These are phyloP conservation scores for Pyrrhia umbra DNA, from an alignment of 2,888 invertebrate species.

Conservation along the genomic window DNA sequence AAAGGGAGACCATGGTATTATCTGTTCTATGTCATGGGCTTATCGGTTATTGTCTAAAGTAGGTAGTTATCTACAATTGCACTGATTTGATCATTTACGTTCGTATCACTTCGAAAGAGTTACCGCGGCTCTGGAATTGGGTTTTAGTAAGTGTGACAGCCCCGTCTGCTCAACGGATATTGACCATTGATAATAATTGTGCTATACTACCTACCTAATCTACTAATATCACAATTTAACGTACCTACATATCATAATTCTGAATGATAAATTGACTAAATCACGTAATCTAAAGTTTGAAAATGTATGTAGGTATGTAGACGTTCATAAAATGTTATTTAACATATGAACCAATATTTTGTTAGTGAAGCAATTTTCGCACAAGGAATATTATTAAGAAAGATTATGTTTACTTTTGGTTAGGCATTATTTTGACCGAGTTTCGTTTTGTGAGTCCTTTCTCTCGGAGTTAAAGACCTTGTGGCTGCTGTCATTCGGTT, in stretches of 20 bases:
- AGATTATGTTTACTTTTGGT: constrained; percentile 14
- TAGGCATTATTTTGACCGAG: constrained; percentile 38
- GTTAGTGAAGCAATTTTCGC: constrained; percentile 6
- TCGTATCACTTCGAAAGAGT: not conserved
- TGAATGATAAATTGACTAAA: too few species aligned
- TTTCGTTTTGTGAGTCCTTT: constrained; percentile 37
- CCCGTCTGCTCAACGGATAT: too few species aligned
- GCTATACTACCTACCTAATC: too few species aligned
- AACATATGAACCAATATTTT: constrained; percentile 1
- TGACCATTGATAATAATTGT: too few species aligned
- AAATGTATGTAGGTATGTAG: too few species aligned
- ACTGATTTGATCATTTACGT: not conserved
- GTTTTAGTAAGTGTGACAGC: too few species aligned
- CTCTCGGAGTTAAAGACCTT: constrained; percentile 38
- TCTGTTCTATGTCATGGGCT: not conserved
- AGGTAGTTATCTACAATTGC: not conserved
- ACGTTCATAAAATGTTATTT: too few species aligned
- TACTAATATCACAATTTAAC: too few species aligned
- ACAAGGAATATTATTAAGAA: constrained; percentile 16
- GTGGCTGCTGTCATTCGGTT: constrained; percentile 25
- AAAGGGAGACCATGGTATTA: not conserved
- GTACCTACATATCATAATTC: too few species aligned
- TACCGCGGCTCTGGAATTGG: too few species aligned
- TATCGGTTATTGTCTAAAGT: not conserved
- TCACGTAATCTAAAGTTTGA: too few species aligned